phyloP scores from a whole-genome alignment of 2,113 vertebrate species.

The Manacus vitellinus region DNA sequence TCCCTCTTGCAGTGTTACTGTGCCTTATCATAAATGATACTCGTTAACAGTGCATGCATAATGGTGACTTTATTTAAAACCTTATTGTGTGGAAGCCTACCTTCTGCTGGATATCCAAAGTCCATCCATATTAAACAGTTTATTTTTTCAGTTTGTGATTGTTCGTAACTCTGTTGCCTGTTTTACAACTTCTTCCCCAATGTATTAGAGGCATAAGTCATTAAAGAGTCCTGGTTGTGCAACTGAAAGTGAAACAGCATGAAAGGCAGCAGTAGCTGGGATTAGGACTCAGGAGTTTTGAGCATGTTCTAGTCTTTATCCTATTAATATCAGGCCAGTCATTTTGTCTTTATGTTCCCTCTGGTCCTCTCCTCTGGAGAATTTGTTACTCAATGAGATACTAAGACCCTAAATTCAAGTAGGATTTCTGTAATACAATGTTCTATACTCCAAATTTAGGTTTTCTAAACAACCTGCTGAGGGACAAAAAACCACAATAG shows the following conservation, averaged over 20 bases:
- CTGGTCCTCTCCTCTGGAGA: background rate
- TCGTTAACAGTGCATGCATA: background rate
- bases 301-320: background rate
- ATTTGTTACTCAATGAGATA: background rate
- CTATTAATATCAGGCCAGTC: background rate
- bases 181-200: background rate
- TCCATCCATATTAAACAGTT: background rate
- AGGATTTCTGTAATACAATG: background rate
- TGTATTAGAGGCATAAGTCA: background rate
- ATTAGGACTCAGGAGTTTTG: background rate
- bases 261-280: background rate
- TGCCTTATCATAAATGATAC: background rate
- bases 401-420: background rate
- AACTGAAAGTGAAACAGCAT: background rate
- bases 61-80: background rate
- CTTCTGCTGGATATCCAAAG: background rate
- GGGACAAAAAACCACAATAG: rapidly evolving
- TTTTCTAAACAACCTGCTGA: background rate
- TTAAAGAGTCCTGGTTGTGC: background rate
- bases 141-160: background rate
- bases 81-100: background rate
- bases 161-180: background rate
- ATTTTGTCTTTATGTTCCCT: background rate
- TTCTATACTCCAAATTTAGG: background rate
- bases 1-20: background rate